Base-by-base conservation (phyloP, 2,888 invertebrate species). In the Drosophila heteroneura region DNA sequence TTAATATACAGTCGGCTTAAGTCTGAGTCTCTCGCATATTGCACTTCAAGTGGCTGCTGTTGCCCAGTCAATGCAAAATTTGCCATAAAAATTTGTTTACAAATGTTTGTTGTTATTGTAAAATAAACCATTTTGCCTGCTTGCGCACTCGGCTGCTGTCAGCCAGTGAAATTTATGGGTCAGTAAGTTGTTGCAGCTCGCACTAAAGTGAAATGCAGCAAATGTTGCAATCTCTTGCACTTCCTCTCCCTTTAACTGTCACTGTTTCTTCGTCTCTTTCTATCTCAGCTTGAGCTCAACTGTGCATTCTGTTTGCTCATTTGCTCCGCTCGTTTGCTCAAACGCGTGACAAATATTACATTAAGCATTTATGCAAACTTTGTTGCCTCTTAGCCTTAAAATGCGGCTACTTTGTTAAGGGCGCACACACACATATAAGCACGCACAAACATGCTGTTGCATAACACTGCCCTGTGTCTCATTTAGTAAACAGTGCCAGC, bases 291-390 rank as follows among this genome's bases (percentile, higher is more conserved):
- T 65, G 49, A 59, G 83, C 65, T 69, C 66, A 61, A 39, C 60
- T 74, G 66, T 73, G 87, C 74, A 81, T 79, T 82, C 62, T 85
- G 85, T 85, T 88, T 88, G 77, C 78, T 78, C 81, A 88, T 86
- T 89, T 80, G 69, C 70, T 68, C 67, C 71, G 80, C 77, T 77
- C 79, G 70, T 83, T 79, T 79, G 76, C 62, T 49, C 77, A 76
- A 90, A 82, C 61, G 86, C 90, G 90, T 86, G 90, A 90, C 90
- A 86, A 86, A 89, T 89, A 86, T 86, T 89, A 82, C 89, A 83
- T 87, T 89, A 83, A 79, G 77, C 82, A 85, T 83, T 85, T 72
- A 71, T 68, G 78, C 77, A 69, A 79, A 89, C 83, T 79, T 76
- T 82, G 85, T 87, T 83, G 78, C 72, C 70, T 82, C 68, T 87